Evolutionary conservation across 2,888 invertebrate species (phyloP).

Genomic region (Glyphotaelius pellucidus): DNA sequence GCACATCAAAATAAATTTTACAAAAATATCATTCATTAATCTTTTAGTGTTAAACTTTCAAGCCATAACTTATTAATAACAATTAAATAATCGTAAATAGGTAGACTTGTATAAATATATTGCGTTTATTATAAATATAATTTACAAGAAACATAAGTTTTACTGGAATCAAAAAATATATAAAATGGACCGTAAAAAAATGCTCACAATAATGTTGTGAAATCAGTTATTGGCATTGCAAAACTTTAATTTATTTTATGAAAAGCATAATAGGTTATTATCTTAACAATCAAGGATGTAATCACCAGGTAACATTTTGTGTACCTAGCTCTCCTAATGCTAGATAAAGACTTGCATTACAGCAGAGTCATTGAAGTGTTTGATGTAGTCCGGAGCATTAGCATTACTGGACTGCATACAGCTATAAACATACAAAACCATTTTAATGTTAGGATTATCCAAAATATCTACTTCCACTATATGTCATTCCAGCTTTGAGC

Average conservation of each 20-base stretch:
- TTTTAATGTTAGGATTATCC: background rate
- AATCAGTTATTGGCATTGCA: background rate
- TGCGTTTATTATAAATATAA: constrained; percentile 3
- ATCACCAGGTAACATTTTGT: background rate
- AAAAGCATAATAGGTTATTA: background rate
- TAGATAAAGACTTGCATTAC: background rate
- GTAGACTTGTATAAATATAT: background rate
- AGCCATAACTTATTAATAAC: background rate
- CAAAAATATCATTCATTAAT: background rate
- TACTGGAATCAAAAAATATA: constrained; percentile 3
- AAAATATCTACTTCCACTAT: background rate
- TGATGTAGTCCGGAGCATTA: constrained; percentile 46
- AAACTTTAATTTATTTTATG: constrained; percentile 7
- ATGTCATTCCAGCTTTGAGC: background rate
- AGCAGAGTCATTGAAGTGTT: constrained; percentile 39
- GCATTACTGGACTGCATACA: constrained; percentile 49
- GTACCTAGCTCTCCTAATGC: background rate
- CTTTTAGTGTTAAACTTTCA: background rate
- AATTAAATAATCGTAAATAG: background rate
- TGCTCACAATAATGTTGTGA: background rate
- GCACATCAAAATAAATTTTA: background rate
- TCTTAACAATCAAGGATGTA: background rate
- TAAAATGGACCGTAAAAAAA: constrained; percentile 6
- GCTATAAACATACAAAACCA: constrained; percentile 44
- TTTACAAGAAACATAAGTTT: background rate